Conservation (phyloP, 2,797 vertebrate species). For the Austrolebias charrua region DNA sequence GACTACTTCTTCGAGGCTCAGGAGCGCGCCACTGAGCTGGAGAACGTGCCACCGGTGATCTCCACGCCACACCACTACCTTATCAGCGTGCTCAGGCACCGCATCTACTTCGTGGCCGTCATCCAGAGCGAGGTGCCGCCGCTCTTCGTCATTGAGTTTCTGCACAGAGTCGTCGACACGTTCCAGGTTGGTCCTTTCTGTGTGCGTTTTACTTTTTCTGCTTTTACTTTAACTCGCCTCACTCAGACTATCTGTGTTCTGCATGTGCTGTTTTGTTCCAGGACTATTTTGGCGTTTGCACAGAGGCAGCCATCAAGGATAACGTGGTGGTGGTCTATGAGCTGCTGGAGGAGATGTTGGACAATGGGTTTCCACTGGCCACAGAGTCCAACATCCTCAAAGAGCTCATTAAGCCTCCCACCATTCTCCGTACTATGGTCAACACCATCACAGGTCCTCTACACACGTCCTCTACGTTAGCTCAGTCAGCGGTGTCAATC, state of each 20-base stretch:
- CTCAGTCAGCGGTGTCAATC: no score
- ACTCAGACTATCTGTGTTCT: background rate
- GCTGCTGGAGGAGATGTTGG: slow-evolving; percentile 97
- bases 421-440: slow-evolving; percentile 96
- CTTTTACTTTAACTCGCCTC: background rate
- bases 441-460: slow-evolving; percentile 93
- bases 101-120: slow-evolving; percentile 96
- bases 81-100: slow-evolving; percentile 92
- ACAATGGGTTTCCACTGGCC: slow-evolving; percentile 96
- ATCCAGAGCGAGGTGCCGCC: slow-evolving; percentile 97
- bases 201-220: background rate
- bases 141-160: slow-evolving; percentile 97
- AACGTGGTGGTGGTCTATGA: slow-evolving; percentile 98
- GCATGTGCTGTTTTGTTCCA: slow-evolving; percentile 49
- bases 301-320: slow-evolving; percentile 96
- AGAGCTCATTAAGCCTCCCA: slow-evolving; percentile 97
- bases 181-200: slow-evolving; percentile 84
- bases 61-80: slow-evolving; percentile 96
- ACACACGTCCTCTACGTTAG: background rate
- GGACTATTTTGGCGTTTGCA: slow-evolving; percentile 98
- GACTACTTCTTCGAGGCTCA: slow-evolving; percentile 99
- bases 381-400: slow-evolving; percentile 99
- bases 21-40: slow-evolving; percentile 92
- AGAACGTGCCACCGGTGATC: slow-evolving; percentile 96
- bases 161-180: slow-evolving; percentile 96